Percentiles rank a stretch among this genome's conserved stretches.
These are phyloP conservation scores for Actenoides hombroni DNA, from an alignment of 2,113 vertebrate genomes.

Conservation along the genomic window DNA sequence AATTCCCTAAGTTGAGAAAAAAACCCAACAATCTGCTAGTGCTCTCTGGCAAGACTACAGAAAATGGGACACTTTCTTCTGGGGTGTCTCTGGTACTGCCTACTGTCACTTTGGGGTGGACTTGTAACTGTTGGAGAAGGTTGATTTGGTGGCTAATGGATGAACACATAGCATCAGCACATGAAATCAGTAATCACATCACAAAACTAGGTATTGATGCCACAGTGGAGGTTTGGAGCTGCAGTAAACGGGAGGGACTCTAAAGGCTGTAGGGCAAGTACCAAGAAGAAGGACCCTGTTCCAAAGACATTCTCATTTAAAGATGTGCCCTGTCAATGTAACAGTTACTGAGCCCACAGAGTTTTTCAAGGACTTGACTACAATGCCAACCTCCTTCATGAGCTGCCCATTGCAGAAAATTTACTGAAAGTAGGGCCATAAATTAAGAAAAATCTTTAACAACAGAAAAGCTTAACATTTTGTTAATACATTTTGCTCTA, in stretches of 20 bases:
- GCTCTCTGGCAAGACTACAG: background rate
- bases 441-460: background rate
- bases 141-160: background rate
- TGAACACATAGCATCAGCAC: background rate
- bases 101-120: background rate
- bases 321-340: background rate
- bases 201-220: background rate
- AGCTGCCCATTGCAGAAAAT: background rate
- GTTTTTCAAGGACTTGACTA: background rate
- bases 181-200: background rate
- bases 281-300: background rate
- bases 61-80: background rate
- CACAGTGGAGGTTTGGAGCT: background rate
- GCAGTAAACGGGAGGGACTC: background rate
- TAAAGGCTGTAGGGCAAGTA: rapidly evolving
- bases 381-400: background rate
- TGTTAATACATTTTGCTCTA: background rate
- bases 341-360: background rate
- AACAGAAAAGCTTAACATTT: background rate
- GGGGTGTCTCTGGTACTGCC: background rate
- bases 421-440: background rate
- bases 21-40: background rate
- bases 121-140: background rate
- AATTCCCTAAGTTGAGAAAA: too few species aligned
- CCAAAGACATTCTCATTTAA: background rate